These are phyloP conservation scores for Melanotaenia boesemani DNA, from an alignment of 2,797 vertebrate species.

Conservation along the genomic window DNA sequence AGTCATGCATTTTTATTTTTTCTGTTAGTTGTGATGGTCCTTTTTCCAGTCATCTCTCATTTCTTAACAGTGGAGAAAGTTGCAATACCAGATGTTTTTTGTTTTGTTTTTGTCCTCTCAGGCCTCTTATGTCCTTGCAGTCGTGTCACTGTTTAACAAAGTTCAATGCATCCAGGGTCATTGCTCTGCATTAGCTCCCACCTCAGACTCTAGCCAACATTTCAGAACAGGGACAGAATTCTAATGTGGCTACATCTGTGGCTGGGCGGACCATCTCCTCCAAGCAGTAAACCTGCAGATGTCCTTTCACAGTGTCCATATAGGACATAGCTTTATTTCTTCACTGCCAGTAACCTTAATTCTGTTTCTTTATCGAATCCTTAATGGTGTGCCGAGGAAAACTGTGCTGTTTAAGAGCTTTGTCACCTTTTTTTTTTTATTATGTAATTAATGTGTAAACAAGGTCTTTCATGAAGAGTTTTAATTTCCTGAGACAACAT, in stretches of 20 bases:
- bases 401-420: neutral
- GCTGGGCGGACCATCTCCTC: slow-evolving; percentile 5
- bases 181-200: slow-evolving; percentile 56
- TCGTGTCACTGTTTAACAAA: slow-evolving; percentile 41
- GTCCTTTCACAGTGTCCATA: slow-evolving; percentile 15
- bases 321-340: slow-evolving; percentile 1
- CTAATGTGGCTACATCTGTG: slow-evolving; percentile 56
- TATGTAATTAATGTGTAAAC: neutral
- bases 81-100: slow-evolving; percentile 53
- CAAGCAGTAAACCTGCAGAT: slow-evolving; percentile 42
- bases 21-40: slow-evolving; percentile 8
- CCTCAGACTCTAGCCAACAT: slow-evolving; percentile 49
- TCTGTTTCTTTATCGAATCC: slow-evolving; percentile 14
- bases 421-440: neutral
- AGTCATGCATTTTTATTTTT: slow-evolving; percentile 8
- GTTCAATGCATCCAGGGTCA: slow-evolving; percentile 38
- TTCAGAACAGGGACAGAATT: slow-evolving; percentile 55
- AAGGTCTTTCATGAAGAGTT: neutral
- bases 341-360: neutral
- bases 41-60: slow-evolving; percentile 8
- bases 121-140: slow-evolving; percentile 31
- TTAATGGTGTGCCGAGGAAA: neutral
- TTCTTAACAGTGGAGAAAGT: slow-evolving; percentile 1
- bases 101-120: slow-evolving; percentile 6
- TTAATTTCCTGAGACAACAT: slow-evolving; percentile 1